These are phyloP conservation scores for Ormyrus rosae DNA, from an alignment of 2,888 invertebrate species.

Conservation along the genomic window DNA sequence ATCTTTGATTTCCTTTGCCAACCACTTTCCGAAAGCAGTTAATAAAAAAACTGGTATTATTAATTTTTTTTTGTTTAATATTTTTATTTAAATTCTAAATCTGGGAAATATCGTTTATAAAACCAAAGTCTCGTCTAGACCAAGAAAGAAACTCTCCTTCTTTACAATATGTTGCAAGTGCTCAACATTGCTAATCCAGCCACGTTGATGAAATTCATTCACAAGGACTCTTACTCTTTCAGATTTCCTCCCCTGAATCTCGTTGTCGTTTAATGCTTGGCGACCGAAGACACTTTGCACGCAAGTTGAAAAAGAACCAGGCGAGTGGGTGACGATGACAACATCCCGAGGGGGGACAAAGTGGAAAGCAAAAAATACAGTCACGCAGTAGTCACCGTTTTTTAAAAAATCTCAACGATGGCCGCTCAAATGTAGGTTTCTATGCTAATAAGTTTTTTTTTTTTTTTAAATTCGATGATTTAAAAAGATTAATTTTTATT, in stretches of 20 bases:
- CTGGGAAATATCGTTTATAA: background rate
- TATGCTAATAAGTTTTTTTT: too few species aligned
- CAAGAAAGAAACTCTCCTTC: too few species aligned
- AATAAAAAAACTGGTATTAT: conserved; percentile 1
- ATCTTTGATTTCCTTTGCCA: conserved; percentile 25
- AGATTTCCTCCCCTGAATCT: background rate
- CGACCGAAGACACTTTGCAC: background rate
- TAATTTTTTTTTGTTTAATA: background rate
- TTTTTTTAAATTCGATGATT: too few species aligned
- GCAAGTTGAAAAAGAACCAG: conserved; percentile 10
- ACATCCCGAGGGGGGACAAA: background rate
- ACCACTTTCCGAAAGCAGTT: conserved; percentile 4
- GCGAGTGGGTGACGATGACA: background rate
- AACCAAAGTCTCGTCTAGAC: too few species aligned
- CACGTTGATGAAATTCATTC: conserved; percentile 52
- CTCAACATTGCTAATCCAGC: conserved; percentile 53
- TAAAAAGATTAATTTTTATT: too few species aligned
- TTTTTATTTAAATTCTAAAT: background rate
- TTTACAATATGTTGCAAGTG: conserved; percentile 12
- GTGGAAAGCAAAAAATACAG: background rate
- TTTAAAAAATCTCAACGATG: too few species aligned
- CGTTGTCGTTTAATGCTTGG: background rate
- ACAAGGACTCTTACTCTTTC: conserved; percentile 20
- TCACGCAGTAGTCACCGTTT: too few species aligned
- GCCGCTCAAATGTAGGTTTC: too few species aligned